These are phyloP conservation scores for Gobiocypris rarus DNA, from an alignment of 2,113 vertebrate species.

Conservation along the genomic window DNA sequence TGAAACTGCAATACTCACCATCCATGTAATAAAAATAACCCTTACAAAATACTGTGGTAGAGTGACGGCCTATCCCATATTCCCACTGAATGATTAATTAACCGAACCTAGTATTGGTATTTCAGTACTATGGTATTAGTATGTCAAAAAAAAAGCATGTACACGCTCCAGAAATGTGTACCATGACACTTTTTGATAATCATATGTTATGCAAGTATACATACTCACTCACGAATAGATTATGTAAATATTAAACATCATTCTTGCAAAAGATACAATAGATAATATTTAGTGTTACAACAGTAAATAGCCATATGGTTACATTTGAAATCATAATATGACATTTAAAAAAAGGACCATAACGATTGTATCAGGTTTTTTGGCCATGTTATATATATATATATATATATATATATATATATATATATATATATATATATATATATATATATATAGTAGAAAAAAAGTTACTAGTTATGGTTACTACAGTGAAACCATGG, in stretches of 20 bases:
- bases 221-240: neutral
- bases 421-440: too few relatives aligned
- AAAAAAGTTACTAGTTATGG: too few relatives aligned
- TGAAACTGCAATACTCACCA: neutral
- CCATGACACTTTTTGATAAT: neutral
- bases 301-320: neutral
- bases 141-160: neutral
- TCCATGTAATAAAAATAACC: neutral
- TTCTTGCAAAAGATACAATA: neutral
- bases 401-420: too few relatives aligned
- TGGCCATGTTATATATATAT: neutral
- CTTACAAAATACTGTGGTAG: neutral
- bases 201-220: neutral
- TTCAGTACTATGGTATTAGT: too few relatives aligned
- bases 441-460: too few relatives aligned
- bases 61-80: neutral
- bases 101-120: too few relatives aligned
- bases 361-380: neutral
- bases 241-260: neutral
- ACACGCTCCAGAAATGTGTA: neutral
- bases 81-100: neutral
- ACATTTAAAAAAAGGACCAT: neutral
- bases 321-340: neutral
- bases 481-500: too few relatives aligned
- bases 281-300: neutral